These are phyloP conservation scores for Acomys russatus DNA, from an alignment of 2,797 vertebrate species.

Conservation along the genomic window DNA sequence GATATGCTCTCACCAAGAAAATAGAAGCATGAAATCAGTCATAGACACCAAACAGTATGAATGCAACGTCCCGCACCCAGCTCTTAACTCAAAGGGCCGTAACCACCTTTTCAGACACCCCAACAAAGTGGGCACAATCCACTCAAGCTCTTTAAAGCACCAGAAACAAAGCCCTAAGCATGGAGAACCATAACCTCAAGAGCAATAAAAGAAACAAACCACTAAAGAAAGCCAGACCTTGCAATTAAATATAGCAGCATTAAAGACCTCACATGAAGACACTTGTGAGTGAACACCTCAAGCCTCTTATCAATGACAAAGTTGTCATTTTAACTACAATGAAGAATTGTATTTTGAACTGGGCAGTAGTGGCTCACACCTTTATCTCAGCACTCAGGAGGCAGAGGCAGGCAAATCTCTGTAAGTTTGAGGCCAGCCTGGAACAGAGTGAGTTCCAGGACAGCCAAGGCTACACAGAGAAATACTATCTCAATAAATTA, in stretches of 20 bases:
- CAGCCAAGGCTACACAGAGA: not conserved
- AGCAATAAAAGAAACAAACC: not conserved
- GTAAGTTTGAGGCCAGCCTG: not conserved
- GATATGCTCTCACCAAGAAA: not conserved
- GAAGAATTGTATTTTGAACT: not conserved
- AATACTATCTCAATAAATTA: not conserved
- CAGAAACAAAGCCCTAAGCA: constrained; percentile 28
- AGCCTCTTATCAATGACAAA: not conserved
- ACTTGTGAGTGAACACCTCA: not conserved
- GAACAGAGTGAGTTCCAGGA: not conserved
- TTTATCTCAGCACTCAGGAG: not conserved
- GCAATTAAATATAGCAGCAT: not conserved
- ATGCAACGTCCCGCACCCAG: not conserved
- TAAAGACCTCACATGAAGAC: not conserved
- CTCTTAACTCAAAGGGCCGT: not conserved
- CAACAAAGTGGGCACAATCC: not conserved
- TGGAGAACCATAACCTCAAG: not conserved
- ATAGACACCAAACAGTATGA: not conserved
- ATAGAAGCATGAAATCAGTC: not conserved
- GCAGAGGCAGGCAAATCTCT: not conserved
- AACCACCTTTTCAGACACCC: constrained; percentile 4
- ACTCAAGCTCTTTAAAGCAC: not conserved
- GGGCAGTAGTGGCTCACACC: not conserved
- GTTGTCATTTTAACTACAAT: not conserved
- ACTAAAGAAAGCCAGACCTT: not conserved